phyloP scores from a whole-genome alignment of 2,113 vertebrate genomes.

The Lipophrys pholis region DNA sequence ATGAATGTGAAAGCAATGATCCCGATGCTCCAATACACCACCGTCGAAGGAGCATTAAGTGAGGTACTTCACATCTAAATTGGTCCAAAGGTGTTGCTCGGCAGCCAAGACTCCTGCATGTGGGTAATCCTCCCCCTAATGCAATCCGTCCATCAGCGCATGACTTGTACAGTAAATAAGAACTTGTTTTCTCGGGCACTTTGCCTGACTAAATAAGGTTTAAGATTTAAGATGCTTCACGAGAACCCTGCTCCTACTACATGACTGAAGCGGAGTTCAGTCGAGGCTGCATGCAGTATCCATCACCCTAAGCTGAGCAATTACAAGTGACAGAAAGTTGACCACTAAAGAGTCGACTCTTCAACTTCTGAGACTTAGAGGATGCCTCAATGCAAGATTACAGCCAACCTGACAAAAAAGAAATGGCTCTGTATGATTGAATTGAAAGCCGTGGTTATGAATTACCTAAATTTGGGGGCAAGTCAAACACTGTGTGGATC shows the following conservation, averaged over 20 bases:
- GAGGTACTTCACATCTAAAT: slow-evolving; percentile 45
- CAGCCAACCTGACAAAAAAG: slow-evolving; percentile 49
- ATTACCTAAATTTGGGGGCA: slow-evolving; percentile 41
- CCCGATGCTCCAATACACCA: slow-evolving; percentile 23
- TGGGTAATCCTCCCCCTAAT: slow-evolving; percentile 43
- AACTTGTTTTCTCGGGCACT: slow-evolving; percentile 58
- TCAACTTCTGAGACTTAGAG: slow-evolving; percentile 53
- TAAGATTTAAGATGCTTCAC: slow-evolving; percentile 65
- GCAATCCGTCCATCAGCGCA: slow-evolving; percentile 34
- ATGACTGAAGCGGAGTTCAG: slow-evolving; percentile 52
- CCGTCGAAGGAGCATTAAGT: slow-evolving; percentile 37
- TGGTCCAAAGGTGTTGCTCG: slow-evolving; percentile 38
- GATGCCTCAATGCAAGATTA: slow-evolving; percentile 47
- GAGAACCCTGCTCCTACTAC: slow-evolving; percentile 51
- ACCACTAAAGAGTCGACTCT: slow-evolving; percentile 58
- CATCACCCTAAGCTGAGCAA: slow-evolving; percentile 46
- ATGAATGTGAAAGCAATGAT: slow-evolving; percentile 36
- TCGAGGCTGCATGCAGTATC: slow-evolving; percentile 50
- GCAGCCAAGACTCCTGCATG: slow-evolving; percentile 45
- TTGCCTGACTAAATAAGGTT: slow-evolving; percentile 60
- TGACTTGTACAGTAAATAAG: slow-evolving; percentile 67
- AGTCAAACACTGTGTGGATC: slow-evolving; percentile 29
- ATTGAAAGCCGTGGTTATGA: slow-evolving; percentile 45
- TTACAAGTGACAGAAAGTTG: slow-evolving; percentile 62
- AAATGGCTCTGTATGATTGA: slow-evolving; percentile 39